Evolutionary conservation across 2,888 invertebrate genomes (phyloP).

Genomic region (Euphydryas editha): DNA sequence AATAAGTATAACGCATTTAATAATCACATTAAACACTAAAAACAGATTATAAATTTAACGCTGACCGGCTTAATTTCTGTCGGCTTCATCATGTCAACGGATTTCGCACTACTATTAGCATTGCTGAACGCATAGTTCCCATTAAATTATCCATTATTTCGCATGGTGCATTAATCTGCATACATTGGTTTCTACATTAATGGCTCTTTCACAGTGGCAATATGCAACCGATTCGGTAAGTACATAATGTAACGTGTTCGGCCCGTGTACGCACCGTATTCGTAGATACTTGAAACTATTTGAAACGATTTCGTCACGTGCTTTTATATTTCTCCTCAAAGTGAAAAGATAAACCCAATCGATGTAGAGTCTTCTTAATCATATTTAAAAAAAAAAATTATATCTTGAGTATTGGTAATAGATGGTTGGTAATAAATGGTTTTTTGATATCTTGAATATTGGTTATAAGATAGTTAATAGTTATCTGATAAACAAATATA

Average conservation of each 20-base stretch:
- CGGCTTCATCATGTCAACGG: slow-evolving; percentile 31
- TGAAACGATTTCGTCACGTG: neutral
- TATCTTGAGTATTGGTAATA: no score
- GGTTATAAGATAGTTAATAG: no score
- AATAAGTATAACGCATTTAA: neutral
- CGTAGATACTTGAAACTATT: neutral
- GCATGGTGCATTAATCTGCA: slow-evolving; percentile 8
- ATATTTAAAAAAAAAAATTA: no score
- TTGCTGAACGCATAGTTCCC: slow-evolving; percentile 20
- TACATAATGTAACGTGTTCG: neutral
- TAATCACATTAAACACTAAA: slow-evolving; percentile 14
- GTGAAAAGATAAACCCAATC: neutral
- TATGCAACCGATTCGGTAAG: neutral
- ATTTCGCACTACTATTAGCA: slow-evolving; percentile 31
- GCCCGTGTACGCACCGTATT: neutral
- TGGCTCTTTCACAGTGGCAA: neutral
- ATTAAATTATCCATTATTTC: slow-evolving; percentile 32
- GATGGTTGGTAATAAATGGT: no score
- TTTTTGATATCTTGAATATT: no score
- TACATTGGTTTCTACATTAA: slow-evolving; percentile 1
- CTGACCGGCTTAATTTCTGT: slow-evolving; percentile 25
- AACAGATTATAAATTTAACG: slow-evolving; percentile 16
- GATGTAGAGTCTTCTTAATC: no score
- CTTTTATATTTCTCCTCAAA: neutral
- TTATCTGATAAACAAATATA: no score